These are phyloP conservation scores for Horisme vitalbata DNA, from an alignment of 2,888 invertebrate species.

Conservation along the genomic window DNA sequence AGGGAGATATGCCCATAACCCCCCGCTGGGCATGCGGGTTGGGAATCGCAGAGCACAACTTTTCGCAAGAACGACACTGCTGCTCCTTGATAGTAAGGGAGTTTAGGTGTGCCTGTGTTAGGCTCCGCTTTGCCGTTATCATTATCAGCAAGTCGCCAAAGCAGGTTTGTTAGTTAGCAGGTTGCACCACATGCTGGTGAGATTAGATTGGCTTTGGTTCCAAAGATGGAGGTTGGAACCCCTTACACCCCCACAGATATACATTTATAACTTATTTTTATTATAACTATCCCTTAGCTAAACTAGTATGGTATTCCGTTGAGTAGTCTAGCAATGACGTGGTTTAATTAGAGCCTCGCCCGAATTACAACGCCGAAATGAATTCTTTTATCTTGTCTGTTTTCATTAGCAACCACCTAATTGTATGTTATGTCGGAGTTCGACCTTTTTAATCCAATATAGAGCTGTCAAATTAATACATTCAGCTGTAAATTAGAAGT, in stretches of 20 bases:
- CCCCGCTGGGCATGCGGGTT: no score
- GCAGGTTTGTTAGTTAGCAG: no score
- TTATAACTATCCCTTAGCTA: constrained; percentile 4
- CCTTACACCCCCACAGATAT: constrained; percentile 9
- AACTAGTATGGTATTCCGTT: constrained; percentile 32
- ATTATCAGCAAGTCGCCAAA: no score
- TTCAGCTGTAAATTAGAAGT: constrained; percentile 22
- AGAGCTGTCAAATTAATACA: constrained; percentile 35
- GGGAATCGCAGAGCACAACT: no score
- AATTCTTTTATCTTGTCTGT: constrained; percentile 45
- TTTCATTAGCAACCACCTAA: constrained; percentile 51
- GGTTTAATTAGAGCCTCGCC: constrained; percentile 64
- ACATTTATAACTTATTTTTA: constrained; percentile 27
- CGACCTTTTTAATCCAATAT: constrained; percentile 38
- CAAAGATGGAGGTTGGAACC: no score
- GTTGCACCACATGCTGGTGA: no score
- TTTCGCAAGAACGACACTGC: no score
- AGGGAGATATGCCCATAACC: no score
- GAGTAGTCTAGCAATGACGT: constrained; percentile 42
- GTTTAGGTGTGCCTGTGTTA: no score
- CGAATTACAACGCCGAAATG: constrained; percentile 45
- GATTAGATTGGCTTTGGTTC: no score
- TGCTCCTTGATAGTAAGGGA: no score
- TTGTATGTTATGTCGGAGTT: constrained; percentile 37
- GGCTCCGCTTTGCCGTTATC: no score